Evolutionary conservation across 2,888 invertebrate species (phyloP).

Genomic region (Malachius bipustulatus): DNA sequence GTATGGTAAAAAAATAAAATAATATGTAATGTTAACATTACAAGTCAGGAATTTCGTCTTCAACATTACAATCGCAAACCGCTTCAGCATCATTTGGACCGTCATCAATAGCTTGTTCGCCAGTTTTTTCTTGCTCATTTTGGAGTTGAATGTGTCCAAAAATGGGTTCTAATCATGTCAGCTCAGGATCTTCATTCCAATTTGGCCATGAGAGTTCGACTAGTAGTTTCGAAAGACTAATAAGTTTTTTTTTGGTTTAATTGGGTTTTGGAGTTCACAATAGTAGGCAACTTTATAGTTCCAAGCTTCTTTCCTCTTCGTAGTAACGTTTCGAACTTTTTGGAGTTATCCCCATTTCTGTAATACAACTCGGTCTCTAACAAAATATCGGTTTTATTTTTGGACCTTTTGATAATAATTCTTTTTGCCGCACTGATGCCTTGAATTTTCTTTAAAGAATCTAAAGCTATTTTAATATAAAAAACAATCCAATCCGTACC

Average conservation of each 20-base stretch:
- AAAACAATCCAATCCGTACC: slow-evolving; percentile 9
- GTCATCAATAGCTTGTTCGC: slow-evolving; percentile 12
- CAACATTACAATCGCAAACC: slow-evolving; percentile 11
- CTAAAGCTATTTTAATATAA: slow-evolving; percentile 13
- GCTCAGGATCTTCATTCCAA: slow-evolving; percentile 11
- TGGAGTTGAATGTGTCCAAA: slow-evolving; percentile 7
- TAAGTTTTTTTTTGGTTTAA: slow-evolving; percentile 13
- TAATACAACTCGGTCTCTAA: slow-evolving; percentile 11
- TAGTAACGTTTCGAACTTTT: slow-evolving; percentile 13
- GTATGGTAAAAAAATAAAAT: too few relatives aligned
- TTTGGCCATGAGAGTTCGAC: slow-evolving; percentile 13
- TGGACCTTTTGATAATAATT: slow-evolving; percentile 15
- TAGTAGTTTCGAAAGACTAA: slow-evolving; percentile 12
- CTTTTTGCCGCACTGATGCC: slow-evolving; percentile 12
- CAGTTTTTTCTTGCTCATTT: slow-evolving; percentile 11
- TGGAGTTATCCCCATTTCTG: slow-evolving; percentile 12
- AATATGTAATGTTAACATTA: slow-evolving; percentile 10
- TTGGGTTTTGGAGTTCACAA: slow-evolving; percentile 11
- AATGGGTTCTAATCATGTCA: slow-evolving; percentile 12
- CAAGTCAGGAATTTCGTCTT: slow-evolving; percentile 11
- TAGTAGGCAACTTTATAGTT: slow-evolving; percentile 4
- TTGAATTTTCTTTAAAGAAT: slow-evolving; percentile 15
- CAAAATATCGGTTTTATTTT: slow-evolving; percentile 8
- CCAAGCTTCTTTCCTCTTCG: slow-evolving; percentile 11
- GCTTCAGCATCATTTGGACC: slow-evolving; percentile 5